These are phyloP conservation scores for Drosophila mayaguana DNA, from an alignment of 2,888 invertebrate species.

Conservation along the genomic window DNA sequence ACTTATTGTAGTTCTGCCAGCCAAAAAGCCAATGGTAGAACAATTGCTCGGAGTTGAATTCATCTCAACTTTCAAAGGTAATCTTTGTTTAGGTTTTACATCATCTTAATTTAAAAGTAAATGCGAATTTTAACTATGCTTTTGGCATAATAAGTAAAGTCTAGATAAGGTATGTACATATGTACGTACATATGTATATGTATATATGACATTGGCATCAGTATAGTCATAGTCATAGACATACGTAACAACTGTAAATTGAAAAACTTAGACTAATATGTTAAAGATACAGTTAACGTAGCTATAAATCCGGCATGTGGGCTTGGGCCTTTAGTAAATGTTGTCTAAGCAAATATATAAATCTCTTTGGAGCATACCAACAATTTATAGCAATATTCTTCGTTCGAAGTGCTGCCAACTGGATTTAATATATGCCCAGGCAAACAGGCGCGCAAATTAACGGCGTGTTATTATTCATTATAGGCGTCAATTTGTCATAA, in stretches of 20 bases:
- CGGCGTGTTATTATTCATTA: neutral
- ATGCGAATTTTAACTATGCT: conserved; percentile 25
- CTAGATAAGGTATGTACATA: conserved; percentile 54
- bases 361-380: conserved; percentile 59
- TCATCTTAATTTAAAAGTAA: conserved; percentile 14
- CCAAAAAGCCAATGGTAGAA: conserved; percentile 4
- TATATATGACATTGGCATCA: conserved; percentile 48
- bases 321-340: neutral
- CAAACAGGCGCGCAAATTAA: conserved; percentile 47
- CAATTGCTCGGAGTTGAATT: neutral
- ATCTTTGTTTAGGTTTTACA: conserved; percentile 8
- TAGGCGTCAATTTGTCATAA: neutral
- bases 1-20: conserved; percentile 21
- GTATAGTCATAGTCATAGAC: conserved; percentile 21
- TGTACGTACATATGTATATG: conserved; percentile 15
- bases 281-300: neutral
- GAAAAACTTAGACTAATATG: neutral
- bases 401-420: conserved; percentile 58
- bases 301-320: neutral
- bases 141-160: conserved; percentile 37
- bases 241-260: conserved; percentile 39
- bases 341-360: conserved; percentile 33
- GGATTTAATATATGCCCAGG: conserved; percentile 11
- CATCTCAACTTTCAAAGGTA: conserved; percentile 21
- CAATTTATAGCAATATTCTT: conserved; percentile 75